These are phyloP conservation scores for Puntigrus tetrazona DNA, from an alignment of 2,113 vertebrate genomes.

Conservation along the genomic window DNA sequence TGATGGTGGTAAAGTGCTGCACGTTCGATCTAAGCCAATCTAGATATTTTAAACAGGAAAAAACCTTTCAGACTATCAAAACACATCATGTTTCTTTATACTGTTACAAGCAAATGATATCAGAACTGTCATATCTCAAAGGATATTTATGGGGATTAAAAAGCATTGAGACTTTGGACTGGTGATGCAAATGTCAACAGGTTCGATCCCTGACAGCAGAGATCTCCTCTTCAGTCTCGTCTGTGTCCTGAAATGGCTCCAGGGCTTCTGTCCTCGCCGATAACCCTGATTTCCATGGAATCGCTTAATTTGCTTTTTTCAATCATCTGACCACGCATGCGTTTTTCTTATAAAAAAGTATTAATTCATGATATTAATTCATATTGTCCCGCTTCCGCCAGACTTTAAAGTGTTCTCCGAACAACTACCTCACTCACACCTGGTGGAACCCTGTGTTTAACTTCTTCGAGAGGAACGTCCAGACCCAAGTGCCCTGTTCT, in stretches of 20 bases:
- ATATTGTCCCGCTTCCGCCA: conserved; percentile 61
- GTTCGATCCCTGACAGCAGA: neutral
- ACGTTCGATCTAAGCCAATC: neutral
- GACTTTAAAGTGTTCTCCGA: conserved; percentile 88
- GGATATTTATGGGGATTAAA: neutral
- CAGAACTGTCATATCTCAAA: neutral
- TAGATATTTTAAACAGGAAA: conserved; percentile 27
- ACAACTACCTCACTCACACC: conserved; percentile 93
- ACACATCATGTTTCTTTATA: neutral
- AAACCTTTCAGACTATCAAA: conserved; percentile 15
- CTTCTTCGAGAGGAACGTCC: conserved; percentile 95
- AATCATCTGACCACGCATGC: neutral
- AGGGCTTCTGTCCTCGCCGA: neutral
- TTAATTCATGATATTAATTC: neutral
- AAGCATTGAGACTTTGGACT: neutral
- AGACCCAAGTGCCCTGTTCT: conserved; percentile 88
- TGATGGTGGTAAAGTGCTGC: conserved; percentile 42
- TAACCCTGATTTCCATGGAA: neutral
- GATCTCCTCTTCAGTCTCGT: neutral
- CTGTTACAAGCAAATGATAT: neutral
- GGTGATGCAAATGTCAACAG: neutral
- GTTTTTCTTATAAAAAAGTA: too few species aligned
- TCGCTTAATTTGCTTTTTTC: neutral
- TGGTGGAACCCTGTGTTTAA: conserved; percentile 98
- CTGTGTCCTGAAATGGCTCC: neutral